Evolutionary conservation across 2,888 invertebrate species (phyloP), one percentile per base, ranked within the genome.

Genomic region (Epinotia nisella): DNA sequence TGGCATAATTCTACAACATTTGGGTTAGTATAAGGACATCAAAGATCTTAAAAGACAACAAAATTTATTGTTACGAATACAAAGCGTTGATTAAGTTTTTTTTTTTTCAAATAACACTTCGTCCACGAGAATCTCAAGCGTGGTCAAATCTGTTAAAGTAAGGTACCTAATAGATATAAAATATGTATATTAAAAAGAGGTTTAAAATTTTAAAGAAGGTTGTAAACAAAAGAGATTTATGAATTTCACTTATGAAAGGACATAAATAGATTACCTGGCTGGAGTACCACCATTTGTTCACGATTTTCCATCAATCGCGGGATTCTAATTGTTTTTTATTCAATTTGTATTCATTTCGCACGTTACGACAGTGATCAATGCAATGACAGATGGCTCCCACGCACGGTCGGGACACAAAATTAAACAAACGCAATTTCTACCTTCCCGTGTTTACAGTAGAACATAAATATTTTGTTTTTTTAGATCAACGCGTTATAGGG

Each of bases 291-390:
- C 29, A 51, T 24, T 62, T 64, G 29, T 15, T 49, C 49, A 53
- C 35, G 49, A 49, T 41, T 39, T 15, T 39, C 24, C 55, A 66
- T 68, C 35, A 56, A 58, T 68, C 49, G 55, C 35, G 29, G 17
- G 35, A 13, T 35, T 59, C 17, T 29, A 56, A 56, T 35, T 56
- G 56, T 29, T 49, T 29, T n/a, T 10, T 35, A 61, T 62, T 62
- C n/a, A 53, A 64, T 73, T 73, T 58, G 24, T 62, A 68, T 73
- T 68, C 56, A 68, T 62, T 55, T 21, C 61, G 35, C 35, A 41
- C 35, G 29, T 45, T 51, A 62, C 24, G 60, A 66, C 24, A 51
- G 58, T 64, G 58, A 62, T 68, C 24, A 62, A 51, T 58, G 35
- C 41, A 51, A 67, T 67, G n/a, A 55, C 56, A 21, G 13, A 67